These are phyloP conservation scores for Mergus octosetaceus DNA, from an alignment of 2,797 vertebrate species.

Conservation along the genomic window DNA sequence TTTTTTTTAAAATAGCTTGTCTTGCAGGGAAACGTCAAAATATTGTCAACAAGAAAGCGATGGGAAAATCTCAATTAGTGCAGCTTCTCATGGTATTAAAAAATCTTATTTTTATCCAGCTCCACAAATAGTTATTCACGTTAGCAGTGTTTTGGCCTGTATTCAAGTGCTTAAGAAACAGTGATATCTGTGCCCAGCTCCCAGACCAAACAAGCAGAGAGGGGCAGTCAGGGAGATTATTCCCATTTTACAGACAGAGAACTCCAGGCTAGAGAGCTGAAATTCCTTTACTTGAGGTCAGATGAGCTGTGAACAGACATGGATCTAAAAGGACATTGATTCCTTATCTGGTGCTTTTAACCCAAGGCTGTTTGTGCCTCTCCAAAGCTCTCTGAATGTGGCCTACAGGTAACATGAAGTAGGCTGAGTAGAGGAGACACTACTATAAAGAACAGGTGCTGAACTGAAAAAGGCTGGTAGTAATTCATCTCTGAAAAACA, in stretches of 20 bases:
- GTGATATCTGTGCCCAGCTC: fast-evolving
- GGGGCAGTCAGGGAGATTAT: not conserved
- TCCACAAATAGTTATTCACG: not conserved
- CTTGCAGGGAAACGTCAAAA: not conserved
- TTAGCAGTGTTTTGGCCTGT: not conserved
- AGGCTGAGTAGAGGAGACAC: not conserved
- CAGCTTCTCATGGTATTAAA: not conserved
- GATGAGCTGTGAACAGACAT: not conserved
- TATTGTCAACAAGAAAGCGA: not conserved
- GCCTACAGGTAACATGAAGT: not conserved
- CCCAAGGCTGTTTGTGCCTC: not conserved
- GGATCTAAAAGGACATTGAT: not conserved
- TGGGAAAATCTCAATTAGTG: not conserved
- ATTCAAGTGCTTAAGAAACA: not conserved
- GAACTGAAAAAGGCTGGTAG: not conserved
- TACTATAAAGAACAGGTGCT: not conserved
- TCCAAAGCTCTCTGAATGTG: not conserved
- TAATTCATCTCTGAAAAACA: not conserved
- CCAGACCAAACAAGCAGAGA: not conserved
- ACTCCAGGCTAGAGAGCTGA: not conserved
- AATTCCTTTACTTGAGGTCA: not conserved
- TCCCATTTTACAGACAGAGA: not conserved
- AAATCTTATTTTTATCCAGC: not conserved
- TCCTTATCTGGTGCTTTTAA: not conserved
- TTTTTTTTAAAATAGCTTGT: not conserved